Conservation (phyloP, 2,797 vertebrate genomes). For the Halcyon chelicuti region DNA sequence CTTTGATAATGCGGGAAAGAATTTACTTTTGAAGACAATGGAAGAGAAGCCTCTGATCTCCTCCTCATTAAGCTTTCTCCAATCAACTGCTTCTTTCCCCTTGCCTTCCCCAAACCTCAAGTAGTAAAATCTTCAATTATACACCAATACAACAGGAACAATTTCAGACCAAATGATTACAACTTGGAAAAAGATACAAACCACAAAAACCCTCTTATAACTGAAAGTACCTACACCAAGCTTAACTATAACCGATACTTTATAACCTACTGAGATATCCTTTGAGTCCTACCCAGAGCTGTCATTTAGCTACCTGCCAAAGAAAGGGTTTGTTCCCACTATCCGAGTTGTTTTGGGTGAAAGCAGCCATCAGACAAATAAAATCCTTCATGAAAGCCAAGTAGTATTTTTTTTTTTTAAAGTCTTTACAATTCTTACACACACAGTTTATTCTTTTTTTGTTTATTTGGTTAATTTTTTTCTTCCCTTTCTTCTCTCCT, state of each 20-base stretch:
- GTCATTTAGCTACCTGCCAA: not conserved
- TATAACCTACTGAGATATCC: not conserved
- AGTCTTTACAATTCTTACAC: not conserved
- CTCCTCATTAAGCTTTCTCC: not conserved
- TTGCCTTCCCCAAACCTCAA: not conserved
- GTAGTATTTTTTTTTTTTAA: not conserved
- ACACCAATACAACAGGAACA: not conserved
- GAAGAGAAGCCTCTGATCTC: not conserved
- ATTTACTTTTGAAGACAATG: not conserved
- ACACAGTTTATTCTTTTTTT: not conserved
- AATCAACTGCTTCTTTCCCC: not conserved
- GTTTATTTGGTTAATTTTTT: not conserved
- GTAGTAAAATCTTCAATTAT: not conserved
- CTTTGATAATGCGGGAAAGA: not conserved
- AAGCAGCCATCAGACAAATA: not conserved
- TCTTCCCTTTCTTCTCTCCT: not conserved
- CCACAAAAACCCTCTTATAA: not conserved
- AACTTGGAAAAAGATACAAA: not conserved
- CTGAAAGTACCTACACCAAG: not conserved
- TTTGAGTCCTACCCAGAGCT: not conserved
- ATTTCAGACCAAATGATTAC: not conserved
- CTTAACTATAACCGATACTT: not conserved
- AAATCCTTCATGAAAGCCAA: not conserved
- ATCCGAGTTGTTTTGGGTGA: not conserved
- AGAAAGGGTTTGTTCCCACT: not conserved